Conservation (phyloP, 2,888 invertebrate genomes). For the Amblyteles armatorius region DNA sequence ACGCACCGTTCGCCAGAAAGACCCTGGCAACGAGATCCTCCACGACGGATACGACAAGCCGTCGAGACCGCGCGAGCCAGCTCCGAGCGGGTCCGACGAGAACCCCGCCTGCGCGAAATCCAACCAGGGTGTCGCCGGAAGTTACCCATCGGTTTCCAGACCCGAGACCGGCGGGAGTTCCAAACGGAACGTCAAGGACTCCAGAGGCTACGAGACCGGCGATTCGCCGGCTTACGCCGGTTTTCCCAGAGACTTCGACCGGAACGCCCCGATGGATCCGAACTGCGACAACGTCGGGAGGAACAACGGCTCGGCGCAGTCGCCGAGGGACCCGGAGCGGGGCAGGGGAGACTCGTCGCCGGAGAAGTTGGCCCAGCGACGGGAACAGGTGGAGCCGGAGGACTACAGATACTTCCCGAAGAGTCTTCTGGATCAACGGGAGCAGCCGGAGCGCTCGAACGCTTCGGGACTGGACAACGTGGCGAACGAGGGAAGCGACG, state of each 20-base stretch:
- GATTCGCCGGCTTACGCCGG: neutral
- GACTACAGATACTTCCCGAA: slow-evolving; percentile 32
- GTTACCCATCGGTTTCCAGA: slow-evolving; percentile 11
- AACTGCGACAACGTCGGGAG: slow-evolving; percentile 29
- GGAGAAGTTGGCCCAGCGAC: slow-evolving; percentile 6
- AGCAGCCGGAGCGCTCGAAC: slow-evolving; percentile 30
- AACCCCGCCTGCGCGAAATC: slow-evolving; percentile 18
- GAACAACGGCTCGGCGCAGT: slow-evolving; percentile 18
- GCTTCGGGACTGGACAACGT: slow-evolving; percentile 32
- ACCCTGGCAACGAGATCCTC: slow-evolving; percentile 36
- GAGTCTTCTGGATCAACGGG: slow-evolving; percentile 49
- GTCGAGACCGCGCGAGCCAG: neutral
- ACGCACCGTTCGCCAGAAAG: slow-evolving; percentile 38
- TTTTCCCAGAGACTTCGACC: slow-evolving; percentile 17
- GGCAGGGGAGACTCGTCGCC: neutral
- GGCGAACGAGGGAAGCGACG: slow-evolving; percentile 4
- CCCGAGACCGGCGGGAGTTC: neutral
- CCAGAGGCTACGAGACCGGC: neutral
- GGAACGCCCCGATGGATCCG: neutral
- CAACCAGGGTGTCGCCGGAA: neutral
- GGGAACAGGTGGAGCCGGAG: slow-evolving; percentile 33
- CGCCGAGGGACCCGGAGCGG: neutral
- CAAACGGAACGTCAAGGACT: slow-evolving; percentile 38
- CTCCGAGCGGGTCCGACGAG: slow-evolving; percentile 14
- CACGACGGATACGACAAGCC: slow-evolving; percentile 35